Percentiles rank a stretch among this genome's conserved stretches.
Conservation (phyloP, 1,140 invertebrate species). For the Drosophila lini region DNA sequence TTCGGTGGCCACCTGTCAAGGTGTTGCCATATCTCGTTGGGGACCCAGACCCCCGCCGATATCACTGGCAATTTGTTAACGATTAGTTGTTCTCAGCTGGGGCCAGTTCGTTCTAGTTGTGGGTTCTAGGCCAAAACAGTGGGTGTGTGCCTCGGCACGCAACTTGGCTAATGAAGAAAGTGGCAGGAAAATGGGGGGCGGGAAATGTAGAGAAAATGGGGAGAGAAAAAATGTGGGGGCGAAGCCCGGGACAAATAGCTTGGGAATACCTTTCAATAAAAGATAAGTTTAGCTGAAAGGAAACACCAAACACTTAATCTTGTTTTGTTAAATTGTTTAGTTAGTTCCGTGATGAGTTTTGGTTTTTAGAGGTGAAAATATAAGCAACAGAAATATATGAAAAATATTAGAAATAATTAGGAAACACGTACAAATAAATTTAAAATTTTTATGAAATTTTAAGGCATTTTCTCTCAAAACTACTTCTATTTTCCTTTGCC, state of each 20-base stretch:
- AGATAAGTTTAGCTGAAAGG: constrained; percentile 12
- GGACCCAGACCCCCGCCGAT: constrained; percentile 31
- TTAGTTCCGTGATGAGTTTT: background rate
- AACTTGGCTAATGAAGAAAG: constrained; percentile 38
- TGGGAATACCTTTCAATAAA: constrained; percentile 39
- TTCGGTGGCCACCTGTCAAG: constrained; percentile 47
- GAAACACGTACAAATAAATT: too few species aligned
- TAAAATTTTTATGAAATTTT: too few species aligned
- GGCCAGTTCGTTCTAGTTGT: constrained; percentile 29
- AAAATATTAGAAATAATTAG: background rate
- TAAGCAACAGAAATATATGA: background rate
- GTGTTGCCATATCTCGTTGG: constrained; percentile 55
- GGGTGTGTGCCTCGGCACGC: constrained; percentile 29
- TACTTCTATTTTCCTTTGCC: background rate
- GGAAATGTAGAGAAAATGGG: background rate
- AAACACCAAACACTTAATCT: constrained; percentile 4
- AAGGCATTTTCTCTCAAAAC: background rate
- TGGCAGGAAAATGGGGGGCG: background rate
- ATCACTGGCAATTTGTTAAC: constrained; percentile 78
- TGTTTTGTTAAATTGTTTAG: constrained; percentile 8
- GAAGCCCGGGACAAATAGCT: constrained; percentile 27
- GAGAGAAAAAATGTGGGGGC: constrained; percentile 6
- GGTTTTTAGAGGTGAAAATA: background rate
- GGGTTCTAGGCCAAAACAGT: constrained; percentile 24
- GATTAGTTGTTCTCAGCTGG: constrained; percentile 68